Percentiles rank a stretch among this genome's conserved stretches.
These are phyloP conservation scores for Nomada ruficornis DNA, from an alignment of 2,888 invertebrate species.

Conservation along the genomic window DNA sequence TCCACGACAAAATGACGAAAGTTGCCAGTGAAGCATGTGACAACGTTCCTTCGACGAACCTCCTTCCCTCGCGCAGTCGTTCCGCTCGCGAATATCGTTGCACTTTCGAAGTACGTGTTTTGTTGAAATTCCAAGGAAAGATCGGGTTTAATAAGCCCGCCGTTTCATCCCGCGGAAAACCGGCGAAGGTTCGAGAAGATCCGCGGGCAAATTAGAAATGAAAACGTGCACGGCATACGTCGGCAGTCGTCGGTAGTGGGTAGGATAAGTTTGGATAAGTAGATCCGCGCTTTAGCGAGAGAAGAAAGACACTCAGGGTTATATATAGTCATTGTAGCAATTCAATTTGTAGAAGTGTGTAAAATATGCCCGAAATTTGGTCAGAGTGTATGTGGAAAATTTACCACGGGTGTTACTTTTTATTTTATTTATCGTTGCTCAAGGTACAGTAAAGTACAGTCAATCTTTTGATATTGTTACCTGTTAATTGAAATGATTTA, in stretches of 20 bases:
- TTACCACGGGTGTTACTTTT: no score
- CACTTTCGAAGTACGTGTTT: constrained; percentile 9
- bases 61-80: background rate
- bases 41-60: constrained; percentile 7
- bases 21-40: constrained; percentile 8
- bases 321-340: no score
- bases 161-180: constrained; percentile 6
- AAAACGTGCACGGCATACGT: constrained; percentile 31
- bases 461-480: no score
- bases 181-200: background rate
- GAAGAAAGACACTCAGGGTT: constrained; percentile 9
- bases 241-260: constrained; percentile 18
- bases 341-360: no score
- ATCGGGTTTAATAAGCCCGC: constrained; percentile 41
- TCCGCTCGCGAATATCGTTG: background rate
- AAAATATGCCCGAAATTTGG: no score
- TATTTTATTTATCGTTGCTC: no score
- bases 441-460: no score
- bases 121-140: constrained; percentile 1
- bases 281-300: constrained; percentile 23
- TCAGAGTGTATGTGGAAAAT: no score
- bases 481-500: no score
- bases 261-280: constrained; percentile 43
- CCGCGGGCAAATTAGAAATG: constrained; percentile 43
- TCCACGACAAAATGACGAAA: constrained; percentile 12